Percentiles rank a stretch among this genome's conserved stretches.
Evolutionary conservation across 2,113 vertebrate genomes (phyloP).

Genomic region (Trachemys scripta): DNA sequence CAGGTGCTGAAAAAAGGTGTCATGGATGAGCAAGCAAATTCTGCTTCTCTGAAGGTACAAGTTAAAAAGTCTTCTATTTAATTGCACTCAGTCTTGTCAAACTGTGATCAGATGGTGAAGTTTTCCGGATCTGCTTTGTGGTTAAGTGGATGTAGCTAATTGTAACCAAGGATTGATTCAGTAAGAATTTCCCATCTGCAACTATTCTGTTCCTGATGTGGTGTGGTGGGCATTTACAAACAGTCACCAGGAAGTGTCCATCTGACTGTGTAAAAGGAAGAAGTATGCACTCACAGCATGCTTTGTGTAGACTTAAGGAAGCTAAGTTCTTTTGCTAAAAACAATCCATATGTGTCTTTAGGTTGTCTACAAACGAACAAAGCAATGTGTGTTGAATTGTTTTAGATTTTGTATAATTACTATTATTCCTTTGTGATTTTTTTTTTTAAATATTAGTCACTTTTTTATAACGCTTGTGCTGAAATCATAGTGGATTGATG

Average conservation of each 20-base stretch:
- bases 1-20: conserved; percentile 98
- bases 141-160: not conserved
- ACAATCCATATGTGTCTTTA: not conserved
- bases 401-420: not conserved
- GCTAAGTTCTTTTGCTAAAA: not conserved
- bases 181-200: not conserved
- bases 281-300: not conserved
- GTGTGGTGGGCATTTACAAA: not conserved
- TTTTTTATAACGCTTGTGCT: not conserved
- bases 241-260: not conserved
- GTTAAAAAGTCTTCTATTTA: not conserved
- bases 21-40: conserved; percentile 95
- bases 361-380: not conserved
- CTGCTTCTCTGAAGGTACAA: conserved; percentile 90
- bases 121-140: not conserved
- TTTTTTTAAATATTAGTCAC: not conserved
- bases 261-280: not conserved
- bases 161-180: not conserved
- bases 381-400: not conserved
- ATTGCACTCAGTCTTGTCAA: not conserved
- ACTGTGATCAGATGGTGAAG: not conserved
- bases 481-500: not conserved
- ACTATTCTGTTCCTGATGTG: not conserved
- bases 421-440: not conserved
- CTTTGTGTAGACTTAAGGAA: not conserved